Evolutionary conservation across 2,797 vertebrate genomes (phyloP), one percentile per base, ranked within the genome.

Genomic region (Thalassophryne amazonica): DNA sequence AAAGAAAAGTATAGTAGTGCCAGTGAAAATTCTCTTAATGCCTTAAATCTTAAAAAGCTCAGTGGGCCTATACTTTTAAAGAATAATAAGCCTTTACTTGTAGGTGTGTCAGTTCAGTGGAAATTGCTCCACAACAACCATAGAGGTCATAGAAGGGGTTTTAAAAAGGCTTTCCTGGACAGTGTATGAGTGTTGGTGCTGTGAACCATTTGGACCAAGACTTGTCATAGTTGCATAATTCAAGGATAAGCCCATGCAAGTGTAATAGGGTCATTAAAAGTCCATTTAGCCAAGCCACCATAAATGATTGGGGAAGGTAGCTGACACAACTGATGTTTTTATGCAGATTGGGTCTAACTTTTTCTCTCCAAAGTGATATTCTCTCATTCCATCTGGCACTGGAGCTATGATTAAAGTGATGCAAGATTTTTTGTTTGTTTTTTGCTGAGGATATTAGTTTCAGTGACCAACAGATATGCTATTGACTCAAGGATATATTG

Each of bases 261-360:
- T 59, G 25, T 60, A 72, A 81, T 63, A 24, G 28, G 47, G 64
- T 79, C 49, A 41, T 87, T 81, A 74, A 75, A 81, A 76, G 65
- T 74, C 60, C 57, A 78, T 86, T 82, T 73, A 52, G 42, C 21
- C 33, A 48, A 65, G 65, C 36, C 22, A 43, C 51, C 30, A 51
- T 17, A 47, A 42, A 55, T 3, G 39, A 18, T 43, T 33, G 6
- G 8, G 36, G 47, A 16, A 6, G 33, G 9, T 33, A 14, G 17
- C 54, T 50, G 29, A 64, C 46, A 45, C 9, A 24, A 43, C 55
- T 17, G 50, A 49, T 28, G 57, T 66, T 54, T 66, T 51, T 37
- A 51, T 68, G 68, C 72, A 71, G 36, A 72, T 38, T 55, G 17
- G 47, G 49, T 54, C 39, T 52, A 49, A 34, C 30, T 56, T 66